Percentiles rank a stretch among this genome's conserved stretches.
Conservation (phyloP, 2,888 invertebrate species). For the Agonopterix arenella region DNA sequence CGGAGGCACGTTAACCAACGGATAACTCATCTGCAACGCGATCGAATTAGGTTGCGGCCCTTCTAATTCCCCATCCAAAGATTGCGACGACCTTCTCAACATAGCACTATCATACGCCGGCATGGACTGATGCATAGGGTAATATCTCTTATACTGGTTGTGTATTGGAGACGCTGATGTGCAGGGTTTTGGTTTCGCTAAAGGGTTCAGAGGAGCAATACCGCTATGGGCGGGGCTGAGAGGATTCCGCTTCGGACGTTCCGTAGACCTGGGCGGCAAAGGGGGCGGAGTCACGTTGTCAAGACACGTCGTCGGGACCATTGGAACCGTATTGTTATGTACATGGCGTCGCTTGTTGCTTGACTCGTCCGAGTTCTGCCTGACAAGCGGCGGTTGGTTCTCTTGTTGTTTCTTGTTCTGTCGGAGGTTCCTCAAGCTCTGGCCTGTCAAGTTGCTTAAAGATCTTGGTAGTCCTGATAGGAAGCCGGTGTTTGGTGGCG, state of each 20-base stretch:
- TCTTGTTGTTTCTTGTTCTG: constrained; percentile 36
- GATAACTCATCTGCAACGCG: constrained; percentile 80
- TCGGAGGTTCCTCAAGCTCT: constrained; percentile 54
- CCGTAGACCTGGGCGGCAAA: constrained; percentile 48
- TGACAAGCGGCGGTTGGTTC: constrained; percentile 37
- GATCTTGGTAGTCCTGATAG: constrained; percentile 64
- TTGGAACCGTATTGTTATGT: constrained; percentile 54
- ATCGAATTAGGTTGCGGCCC: constrained; percentile 77
- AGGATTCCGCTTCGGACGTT: constrained; percentile 35
- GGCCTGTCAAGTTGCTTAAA: constrained; percentile 66
- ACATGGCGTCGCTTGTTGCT: constrained; percentile 28
- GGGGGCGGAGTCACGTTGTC: constrained; percentile 60
- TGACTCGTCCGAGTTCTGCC: constrained; percentile 51
- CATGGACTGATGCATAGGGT: constrained; percentile 54
- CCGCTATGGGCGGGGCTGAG: constrained; percentile 24
- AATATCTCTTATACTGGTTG: constrained; percentile 31
- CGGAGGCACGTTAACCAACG: constrained; percentile 76
- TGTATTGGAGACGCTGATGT: constrained; percentile 24
- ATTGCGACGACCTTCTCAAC: constrained; percentile 53
- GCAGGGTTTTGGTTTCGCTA: constrained; percentile 35
- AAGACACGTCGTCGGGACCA: constrained; percentile 61
- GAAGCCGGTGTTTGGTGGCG: constrained; percentile 44
- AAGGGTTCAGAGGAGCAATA: constrained; percentile 28
- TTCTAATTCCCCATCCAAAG: constrained; percentile 57
- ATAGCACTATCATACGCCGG: constrained; percentile 35